Evolutionary conservation across 2,113 vertebrate genomes (phyloP).

Genomic region (Dolichallabes microphthalmus): DNA sequence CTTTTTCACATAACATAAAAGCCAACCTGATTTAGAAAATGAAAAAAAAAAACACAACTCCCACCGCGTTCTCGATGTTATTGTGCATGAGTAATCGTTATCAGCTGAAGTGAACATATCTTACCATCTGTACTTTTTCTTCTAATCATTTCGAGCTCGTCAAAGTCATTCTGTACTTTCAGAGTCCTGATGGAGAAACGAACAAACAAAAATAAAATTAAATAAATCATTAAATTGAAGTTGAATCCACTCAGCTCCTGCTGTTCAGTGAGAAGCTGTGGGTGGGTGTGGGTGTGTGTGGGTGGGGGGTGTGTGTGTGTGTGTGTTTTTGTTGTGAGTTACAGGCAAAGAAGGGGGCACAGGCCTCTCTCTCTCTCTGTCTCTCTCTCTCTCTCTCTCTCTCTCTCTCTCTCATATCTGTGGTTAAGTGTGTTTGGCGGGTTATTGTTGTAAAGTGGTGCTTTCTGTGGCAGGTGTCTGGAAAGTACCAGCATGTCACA

Average conservation of each 20-base stretch:
- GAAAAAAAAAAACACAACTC: not conserved
- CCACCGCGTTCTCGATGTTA: not conserved
- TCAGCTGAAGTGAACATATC: not conserved
- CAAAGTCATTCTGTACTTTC: not conserved
- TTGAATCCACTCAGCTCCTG: not conserved
- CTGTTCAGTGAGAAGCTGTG: not conserved
- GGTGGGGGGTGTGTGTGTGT: not conserved
- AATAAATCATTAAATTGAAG: too few species aligned
- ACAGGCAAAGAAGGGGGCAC: not conserved
- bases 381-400: too few species aligned
- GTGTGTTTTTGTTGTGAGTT: slow-evolving; percentile 3
- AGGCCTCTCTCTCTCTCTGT: slow-evolving; percentile 9
- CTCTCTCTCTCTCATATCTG: slow-evolving; percentile 10
- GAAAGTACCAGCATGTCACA: slow-evolving; percentile 53
- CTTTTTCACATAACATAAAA: not conserved
- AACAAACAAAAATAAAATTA: not conserved
- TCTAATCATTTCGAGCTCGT: not conserved
- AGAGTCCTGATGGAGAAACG: not conserved
- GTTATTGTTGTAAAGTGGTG: slow-evolving; percentile 38
- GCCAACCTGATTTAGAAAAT: not conserved
- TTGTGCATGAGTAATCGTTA: not conserved
- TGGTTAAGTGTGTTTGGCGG: slow-evolving; percentile 24
- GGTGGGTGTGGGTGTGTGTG: not conserved
- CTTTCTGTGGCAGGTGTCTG: slow-evolving; percentile 47
- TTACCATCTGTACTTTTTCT: not conserved